Conservation (phyloP, 2,113 vertebrate species). For the Promerops cafer region DNA sequence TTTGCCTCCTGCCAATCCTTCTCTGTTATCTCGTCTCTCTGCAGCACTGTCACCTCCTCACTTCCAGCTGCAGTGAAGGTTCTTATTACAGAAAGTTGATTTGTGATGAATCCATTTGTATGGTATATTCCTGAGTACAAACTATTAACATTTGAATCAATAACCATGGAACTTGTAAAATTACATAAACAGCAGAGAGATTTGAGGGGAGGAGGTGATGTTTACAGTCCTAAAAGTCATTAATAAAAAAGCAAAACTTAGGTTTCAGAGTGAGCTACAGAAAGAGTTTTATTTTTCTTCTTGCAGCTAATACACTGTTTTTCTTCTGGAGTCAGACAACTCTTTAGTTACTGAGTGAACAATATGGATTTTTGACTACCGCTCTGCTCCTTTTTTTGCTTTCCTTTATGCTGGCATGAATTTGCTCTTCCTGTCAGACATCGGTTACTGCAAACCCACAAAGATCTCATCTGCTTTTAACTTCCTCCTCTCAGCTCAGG, state of each 20-base stretch:
- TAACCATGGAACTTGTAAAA: background rate
- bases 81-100: background rate
- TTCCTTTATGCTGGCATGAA: background rate
- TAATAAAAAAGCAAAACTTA: background rate
- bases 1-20: background rate
- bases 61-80: background rate
- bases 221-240: background rate
- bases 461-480: constrained; percentile 55
- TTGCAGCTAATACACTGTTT: background rate
- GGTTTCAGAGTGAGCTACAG: background rate
- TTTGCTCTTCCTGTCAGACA: constrained; percentile 42
- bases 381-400: background rate
- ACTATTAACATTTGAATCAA: background rate
- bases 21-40: background rate
- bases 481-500: constrained; percentile 16
- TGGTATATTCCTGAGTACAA: background rate
- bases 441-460: constrained; percentile 42
- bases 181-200: background rate
- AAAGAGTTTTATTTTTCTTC: background rate
- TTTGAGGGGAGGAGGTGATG: background rate
- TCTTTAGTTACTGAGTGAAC: background rate
- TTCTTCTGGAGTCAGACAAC: background rate
- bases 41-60: background rate
- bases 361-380: constrained; percentile 34
- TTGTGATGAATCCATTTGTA: background rate